Evolutionary conservation across 2,888 invertebrate species (phyloP).

Genomic region (Galerucella nymphaeae): DNA sequence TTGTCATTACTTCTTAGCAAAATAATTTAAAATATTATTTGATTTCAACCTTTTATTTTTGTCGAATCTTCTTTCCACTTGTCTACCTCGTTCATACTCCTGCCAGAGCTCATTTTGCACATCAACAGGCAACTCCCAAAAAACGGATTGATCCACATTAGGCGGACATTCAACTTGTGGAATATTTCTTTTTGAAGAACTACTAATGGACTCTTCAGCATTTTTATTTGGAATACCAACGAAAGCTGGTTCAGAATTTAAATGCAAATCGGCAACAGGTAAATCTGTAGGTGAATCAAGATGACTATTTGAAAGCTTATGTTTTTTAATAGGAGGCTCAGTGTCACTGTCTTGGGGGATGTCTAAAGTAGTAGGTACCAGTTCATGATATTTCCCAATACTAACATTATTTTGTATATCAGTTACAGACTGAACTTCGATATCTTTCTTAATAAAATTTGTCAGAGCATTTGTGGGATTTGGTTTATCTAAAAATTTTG

Average conservation of each 20-base stretch:
- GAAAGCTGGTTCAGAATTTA: conserved; percentile 65
- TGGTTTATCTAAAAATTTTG: conserved; percentile 81
- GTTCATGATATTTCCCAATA: conserved; percentile 22
- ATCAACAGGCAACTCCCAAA: conserved; percentile 77
- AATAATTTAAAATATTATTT: conserved; percentile 77
- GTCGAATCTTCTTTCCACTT: conserved; percentile 54
- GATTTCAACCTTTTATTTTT: conserved; percentile 69
- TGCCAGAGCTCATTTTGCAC: conserved; percentile 79
- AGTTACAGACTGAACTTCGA: conserved; percentile 82
- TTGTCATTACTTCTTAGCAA: conserved; percentile 61
- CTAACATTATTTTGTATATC: conserved; percentile 69
- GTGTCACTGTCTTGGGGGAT: conserved; percentile 72
- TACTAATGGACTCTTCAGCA: neutral
- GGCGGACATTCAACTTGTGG: conserved; percentile 68
- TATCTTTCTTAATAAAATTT: conserved; percentile 79
- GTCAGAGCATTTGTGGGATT: conserved; percentile 73
- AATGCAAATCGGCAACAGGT: conserved; percentile 74
- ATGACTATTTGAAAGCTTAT: conserved; percentile 62
- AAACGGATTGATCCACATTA: conserved; percentile 75
- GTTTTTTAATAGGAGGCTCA: conserved; percentile 83
- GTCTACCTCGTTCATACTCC: conserved; percentile 68
- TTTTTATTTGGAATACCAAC: neutral
- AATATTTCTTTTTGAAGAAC: conserved; percentile 12
- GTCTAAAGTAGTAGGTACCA: conserved; percentile 60
- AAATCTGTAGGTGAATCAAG: conserved; percentile 78